phyloP scores from a whole-genome alignment of 2,113 vertebrate genomes.

The Pomatorhinus ruficollis region DNA sequence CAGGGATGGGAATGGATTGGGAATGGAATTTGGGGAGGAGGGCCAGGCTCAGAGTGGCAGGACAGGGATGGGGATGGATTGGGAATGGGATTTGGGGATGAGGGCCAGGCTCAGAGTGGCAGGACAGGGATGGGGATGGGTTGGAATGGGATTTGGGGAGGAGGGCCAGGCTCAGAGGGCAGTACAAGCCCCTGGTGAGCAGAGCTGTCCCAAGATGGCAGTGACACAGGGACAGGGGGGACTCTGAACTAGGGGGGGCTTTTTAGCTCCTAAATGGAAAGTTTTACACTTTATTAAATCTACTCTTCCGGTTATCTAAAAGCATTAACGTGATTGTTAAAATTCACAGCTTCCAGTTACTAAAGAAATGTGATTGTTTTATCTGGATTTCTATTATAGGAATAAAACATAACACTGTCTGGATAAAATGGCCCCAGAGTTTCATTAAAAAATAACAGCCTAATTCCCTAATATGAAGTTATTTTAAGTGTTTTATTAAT shows the following conservation, averaged over 20 bases:
- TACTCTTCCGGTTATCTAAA: constrained; percentile 66
- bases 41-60: not conserved
- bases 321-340: constrained; percentile 31
- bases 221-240: accelerated
- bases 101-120: not conserved
- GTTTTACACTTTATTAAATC: constrained; percentile 55
- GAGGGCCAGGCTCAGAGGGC: not conserved
- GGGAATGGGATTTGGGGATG: not conserved
- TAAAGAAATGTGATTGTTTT: constrained; percentile 72
- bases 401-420: constrained; percentile 53
- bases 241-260: not conserved
- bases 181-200: not conserved
- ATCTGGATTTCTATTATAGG: constrained; percentile 69
- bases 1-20: not conserved
- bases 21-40: not conserved
- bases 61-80: not conserved
- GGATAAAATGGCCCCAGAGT: constrained; percentile 65
- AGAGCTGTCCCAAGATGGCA: accelerated
- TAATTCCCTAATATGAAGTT: constrained; percentile 62
- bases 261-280: constrained; percentile 42
- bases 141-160: not conserved
- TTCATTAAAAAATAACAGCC: constrained; percentile 68
- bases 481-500: constrained; percentile 74
- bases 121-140: not conserved
- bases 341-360: constrained; percentile 71